A percentile compares a stretch with the other conserved stretches of the same genome.
Evolutionary conservation across 2,113 vertebrate species (phyloP).

Genomic region (Hylia prasina): DNA sequence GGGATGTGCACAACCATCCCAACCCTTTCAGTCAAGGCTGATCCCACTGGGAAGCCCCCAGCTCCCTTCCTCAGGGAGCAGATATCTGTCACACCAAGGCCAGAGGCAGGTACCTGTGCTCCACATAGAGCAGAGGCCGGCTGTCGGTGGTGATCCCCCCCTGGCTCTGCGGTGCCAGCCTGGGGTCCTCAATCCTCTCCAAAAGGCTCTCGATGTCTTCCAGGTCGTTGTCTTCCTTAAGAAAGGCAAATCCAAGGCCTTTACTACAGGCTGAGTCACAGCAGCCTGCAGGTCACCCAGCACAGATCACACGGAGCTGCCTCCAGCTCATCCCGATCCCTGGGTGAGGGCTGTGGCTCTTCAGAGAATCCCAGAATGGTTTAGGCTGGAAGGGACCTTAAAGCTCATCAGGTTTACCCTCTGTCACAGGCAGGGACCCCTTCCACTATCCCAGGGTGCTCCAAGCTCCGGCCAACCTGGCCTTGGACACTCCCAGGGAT

Average conservation of each 20-base stretch:
- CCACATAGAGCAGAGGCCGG: slow-evolving; percentile 83
- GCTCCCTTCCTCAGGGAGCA: accelerated
- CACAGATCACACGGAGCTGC: neutral
- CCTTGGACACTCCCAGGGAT: neutral
- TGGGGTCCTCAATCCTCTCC: slow-evolving; percentile 79
- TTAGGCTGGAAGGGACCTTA: neutral
- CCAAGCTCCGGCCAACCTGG: accelerated
- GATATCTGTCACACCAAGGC: accelerated
- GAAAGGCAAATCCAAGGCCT: neutral
- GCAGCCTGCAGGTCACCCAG: neutral
- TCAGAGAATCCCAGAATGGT: neutral
- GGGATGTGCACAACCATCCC: neutral
- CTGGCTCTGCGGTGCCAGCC: slow-evolving; percentile 69
- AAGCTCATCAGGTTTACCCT: neutral
- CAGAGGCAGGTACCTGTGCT: slow-evolving; percentile 81
- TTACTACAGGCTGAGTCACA: neutral
- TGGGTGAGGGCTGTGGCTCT: accelerated
- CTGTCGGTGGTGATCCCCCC: slow-evolving; percentile 58
- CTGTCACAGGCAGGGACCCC: neutral
- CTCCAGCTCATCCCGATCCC: accelerated
- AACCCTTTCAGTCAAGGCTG: neutral
- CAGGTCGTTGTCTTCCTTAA: slow-evolving; percentile 66
- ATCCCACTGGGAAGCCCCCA: neutral
- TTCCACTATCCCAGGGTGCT: accelerated
- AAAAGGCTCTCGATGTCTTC: slow-evolving; percentile 87